Evolutionary conservation across 2,797 vertebrate species (phyloP), one percentile per base, ranked within the genome.

Genomic region (Mormyrus hasselquistii): DNA sequence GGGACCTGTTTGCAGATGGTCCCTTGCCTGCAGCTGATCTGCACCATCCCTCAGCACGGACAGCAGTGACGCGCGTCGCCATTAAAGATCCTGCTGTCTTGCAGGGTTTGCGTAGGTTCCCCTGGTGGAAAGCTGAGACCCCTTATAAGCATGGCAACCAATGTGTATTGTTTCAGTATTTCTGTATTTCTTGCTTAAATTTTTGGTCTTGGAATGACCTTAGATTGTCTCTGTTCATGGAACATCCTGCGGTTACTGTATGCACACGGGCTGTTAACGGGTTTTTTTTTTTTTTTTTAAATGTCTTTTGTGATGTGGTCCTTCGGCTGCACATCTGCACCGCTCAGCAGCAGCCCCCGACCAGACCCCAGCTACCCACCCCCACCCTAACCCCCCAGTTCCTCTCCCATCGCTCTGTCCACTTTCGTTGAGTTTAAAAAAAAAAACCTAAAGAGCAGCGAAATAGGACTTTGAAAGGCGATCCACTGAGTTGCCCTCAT

Each of bases 401-500:
- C 57, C 57, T 22, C n/a, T 44, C 47, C 38, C 44, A 53, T 44
- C 4, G 12, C 62, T 55, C 22, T 52, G 50, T 84, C 22, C 87
- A 88, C 16, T 19, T 88, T 29, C 16, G 8, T 47, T 41, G 38
- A 38, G 34, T 52, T 34, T 22, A 82, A 34, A 88, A 76, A 41
- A 14, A 22, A 25, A 50, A 22, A 14, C 25, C 2, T 59, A 22
- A 65, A 50, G 22, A 57, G 50, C 22, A 29, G 2, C 38, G 0
- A 55, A 12, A 9, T 29, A 29, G 62, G 25, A 12, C 62, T 65
- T 84, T 83, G 52, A 85, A 85, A 96, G 95, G 95, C 89, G 96
- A 97, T 96, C 96, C 96, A 92, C 91, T 95, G 96, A 83, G 96
- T 97, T 95, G 95, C 96, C 96, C 96, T 97, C 98, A 96, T 97